Evolutionary conservation across 2,113 vertebrate species (phyloP).

Genomic region (Heterocephalus glaber): DNA sequence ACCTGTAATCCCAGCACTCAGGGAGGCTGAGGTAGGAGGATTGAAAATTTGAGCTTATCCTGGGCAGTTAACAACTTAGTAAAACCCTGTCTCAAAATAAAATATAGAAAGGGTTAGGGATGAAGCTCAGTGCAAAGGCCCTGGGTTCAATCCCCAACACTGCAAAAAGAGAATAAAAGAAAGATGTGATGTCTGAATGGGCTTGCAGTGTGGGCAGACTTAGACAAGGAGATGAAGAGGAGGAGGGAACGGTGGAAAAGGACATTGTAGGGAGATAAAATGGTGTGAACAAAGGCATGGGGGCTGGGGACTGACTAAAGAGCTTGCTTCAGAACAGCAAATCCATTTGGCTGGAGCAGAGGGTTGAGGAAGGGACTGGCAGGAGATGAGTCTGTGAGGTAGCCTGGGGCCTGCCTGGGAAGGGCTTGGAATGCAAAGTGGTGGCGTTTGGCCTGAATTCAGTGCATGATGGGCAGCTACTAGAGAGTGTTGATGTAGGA

Average conservation of each 20-base stretch:
- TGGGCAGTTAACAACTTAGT: neutral
- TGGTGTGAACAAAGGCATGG: conserved; percentile 75
- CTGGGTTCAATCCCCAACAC: neutral
- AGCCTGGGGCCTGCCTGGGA: conserved; percentile 79
- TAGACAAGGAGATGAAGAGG: conserved; percentile 56
- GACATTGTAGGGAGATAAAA: conserved; percentile 72
- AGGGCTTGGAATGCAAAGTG: conserved; percentile 77
- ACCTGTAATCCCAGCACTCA: neutral
- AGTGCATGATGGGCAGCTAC: conserved; percentile 75
- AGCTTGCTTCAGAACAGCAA: conserved; percentile 77
- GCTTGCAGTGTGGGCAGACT: conserved; percentile 62
- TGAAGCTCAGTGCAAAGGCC: neutral
- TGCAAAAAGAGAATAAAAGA: neutral
- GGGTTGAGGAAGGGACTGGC: conserved; percentile 77
- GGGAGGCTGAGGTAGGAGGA: neutral
- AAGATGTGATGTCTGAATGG: neutral
- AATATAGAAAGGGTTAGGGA: neutral
- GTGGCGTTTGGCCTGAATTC: conserved; percentile 76
- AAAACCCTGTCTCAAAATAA: neutral
- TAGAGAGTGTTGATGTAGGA: conserved; percentile 57
- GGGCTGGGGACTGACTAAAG: conserved; percentile 70
- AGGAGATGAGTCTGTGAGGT: conserved; percentile 80
- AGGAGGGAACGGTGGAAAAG: conserved; percentile 56
- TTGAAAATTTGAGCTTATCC: neutral
- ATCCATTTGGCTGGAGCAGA: conserved; percentile 79